A percentile compares a stretch with the other conserved stretches of the same genome.
phyloP scores from a whole-genome alignment of 1,140 invertebrate genomes.

The Homalodisca vitripennis region DNA sequence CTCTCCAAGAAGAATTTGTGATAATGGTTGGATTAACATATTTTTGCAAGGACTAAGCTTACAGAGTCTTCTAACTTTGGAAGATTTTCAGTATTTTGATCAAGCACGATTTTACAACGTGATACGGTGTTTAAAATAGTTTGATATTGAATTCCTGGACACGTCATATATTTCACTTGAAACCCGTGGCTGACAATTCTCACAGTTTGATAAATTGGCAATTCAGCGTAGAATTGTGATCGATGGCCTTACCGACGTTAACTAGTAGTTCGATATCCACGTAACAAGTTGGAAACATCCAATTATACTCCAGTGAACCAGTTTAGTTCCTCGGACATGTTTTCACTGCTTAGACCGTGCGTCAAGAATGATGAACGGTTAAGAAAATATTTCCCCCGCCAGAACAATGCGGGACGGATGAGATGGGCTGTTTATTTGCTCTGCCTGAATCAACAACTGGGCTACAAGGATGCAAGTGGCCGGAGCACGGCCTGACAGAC shows the following conservation, averaged over 20 bases:
- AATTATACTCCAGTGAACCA: slow-evolving; percentile 20
- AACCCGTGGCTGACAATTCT: too few relatives aligned
- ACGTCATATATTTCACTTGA: too few relatives aligned
- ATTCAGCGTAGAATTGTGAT: slow-evolving; percentile 12
- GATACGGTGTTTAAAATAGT: too few relatives aligned
- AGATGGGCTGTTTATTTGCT: background rate
- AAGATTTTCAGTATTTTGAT: too few relatives aligned
- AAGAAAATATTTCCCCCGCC: slow-evolving; percentile 5
- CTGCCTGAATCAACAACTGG: background rate
- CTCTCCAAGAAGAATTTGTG: too few relatives aligned
- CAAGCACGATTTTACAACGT: too few relatives aligned
- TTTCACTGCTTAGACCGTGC: too few relatives aligned
- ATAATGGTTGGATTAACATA: too few relatives aligned
- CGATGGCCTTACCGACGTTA: slow-evolving; percentile 14
- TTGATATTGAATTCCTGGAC: too few relatives aligned
- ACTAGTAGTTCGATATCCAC: slow-evolving; percentile 20
- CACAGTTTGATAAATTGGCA: slow-evolving; percentile 25
- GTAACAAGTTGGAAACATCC: slow-evolving; percentile 23
- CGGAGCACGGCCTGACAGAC: background rate
- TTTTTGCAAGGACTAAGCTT: too few relatives aligned
- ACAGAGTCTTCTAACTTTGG: too few relatives aligned
- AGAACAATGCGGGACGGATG: background rate
- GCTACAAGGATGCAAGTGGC: too few relatives aligned
- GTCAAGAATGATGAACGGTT: slow-evolving; percentile 10
- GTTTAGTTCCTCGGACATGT: background rate